Evolutionary conservation across 1,140 invertebrate genomes (phyloP).

Genomic region (Teleopsis dalmanni): DNA sequence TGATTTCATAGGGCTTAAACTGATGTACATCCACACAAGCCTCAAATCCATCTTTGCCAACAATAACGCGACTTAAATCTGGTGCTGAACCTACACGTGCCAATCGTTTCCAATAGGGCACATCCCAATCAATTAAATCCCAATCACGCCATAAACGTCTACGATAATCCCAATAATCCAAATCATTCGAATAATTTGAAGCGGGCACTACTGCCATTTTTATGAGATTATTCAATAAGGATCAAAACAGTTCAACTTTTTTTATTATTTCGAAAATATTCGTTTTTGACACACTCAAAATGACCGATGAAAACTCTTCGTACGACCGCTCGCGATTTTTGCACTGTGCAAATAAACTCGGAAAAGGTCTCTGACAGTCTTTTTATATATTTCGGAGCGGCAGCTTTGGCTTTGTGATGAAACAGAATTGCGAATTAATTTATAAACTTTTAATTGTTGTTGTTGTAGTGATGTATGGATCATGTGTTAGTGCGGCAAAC

Average conservation of each 20-base stretch:
- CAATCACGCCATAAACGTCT: slow-evolving; percentile 40
- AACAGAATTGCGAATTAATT: too few species aligned
- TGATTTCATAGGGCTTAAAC: slow-evolving; percentile 68
- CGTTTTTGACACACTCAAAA: slow-evolving; percentile 8
- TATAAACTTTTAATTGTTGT: too few species aligned
- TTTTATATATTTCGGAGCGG: slow-evolving; percentile 28
- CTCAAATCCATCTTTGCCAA: slow-evolving; percentile 53
- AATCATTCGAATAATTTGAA: slow-evolving; percentile 25
- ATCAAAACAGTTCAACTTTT: slow-evolving; percentile 16
- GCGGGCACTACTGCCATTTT: slow-evolving; percentile 37
- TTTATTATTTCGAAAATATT: slow-evolving; percentile 16
- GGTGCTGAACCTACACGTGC: slow-evolving; percentile 35
- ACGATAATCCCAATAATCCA: slow-evolving; percentile 42
- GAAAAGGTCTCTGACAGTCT: slow-evolving; percentile 18
- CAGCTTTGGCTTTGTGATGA: too few species aligned
- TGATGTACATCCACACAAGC: slow-evolving; percentile 60
- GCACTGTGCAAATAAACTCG: slow-evolving; percentile 39
- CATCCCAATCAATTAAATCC: slow-evolving; percentile 35
- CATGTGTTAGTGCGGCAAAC: too few species aligned
- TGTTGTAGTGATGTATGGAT: too few species aligned
- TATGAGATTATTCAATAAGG: too few species aligned
- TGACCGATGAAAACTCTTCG: not conserved
- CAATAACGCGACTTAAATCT: slow-evolving; percentile 35
- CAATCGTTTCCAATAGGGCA: slow-evolving; percentile 40
- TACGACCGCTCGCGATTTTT: slow-evolving; percentile 38